Evolutionary conservation across 2,888 invertebrate genomes (phyloP).

Genomic region (Rotaria magnacalcarata): DNA sequence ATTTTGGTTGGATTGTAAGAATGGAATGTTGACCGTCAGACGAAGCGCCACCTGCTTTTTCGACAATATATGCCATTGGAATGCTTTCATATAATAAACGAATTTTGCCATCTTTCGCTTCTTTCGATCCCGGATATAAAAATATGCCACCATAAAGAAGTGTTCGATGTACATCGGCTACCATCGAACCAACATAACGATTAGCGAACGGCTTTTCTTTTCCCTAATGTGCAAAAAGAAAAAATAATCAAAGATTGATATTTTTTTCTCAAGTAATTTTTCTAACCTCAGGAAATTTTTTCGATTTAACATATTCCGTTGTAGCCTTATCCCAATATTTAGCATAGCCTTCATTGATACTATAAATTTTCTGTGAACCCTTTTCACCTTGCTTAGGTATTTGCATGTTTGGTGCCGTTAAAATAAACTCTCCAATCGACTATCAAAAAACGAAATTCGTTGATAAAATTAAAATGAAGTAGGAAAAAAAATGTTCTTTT

Average conservation of each 20-base stretch:
- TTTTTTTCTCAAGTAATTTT: neutral
- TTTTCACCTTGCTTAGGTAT: constrained; percentile 76
- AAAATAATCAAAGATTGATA: too few species aligned
- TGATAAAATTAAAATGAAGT: neutral
- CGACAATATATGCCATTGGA: constrained; percentile 90
- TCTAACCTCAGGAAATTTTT: constrained; percentile 73
- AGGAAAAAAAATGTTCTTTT: constrained; percentile 59
- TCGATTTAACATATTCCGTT: constrained; percentile 74
- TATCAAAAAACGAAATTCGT: constrained; percentile 36
- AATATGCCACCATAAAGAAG: constrained; percentile 98
- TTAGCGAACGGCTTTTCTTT: constrained; percentile 65
- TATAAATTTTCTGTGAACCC: constrained; percentile 66
- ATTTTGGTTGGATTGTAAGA: constrained; percentile 76
- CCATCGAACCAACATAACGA: constrained; percentile 98
- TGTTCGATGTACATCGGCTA: constrained; percentile 96
- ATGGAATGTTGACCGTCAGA: constrained; percentile 75
- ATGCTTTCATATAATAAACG: constrained; percentile 92
- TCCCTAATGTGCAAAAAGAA: neutral
- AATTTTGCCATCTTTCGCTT: constrained; percentile 87
- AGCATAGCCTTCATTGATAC: constrained; percentile 68
- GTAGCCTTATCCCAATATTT: constrained; percentile 71
- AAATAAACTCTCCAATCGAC: constrained; percentile 67
- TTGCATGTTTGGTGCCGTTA: constrained; percentile 79
- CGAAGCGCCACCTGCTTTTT: constrained; percentile 75
- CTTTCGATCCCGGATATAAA: constrained; percentile 87